These are phyloP conservation scores for Etheostoma cragini DNA, from an alignment of 2,113 vertebrate species.

Conservation along the genomic window DNA sequence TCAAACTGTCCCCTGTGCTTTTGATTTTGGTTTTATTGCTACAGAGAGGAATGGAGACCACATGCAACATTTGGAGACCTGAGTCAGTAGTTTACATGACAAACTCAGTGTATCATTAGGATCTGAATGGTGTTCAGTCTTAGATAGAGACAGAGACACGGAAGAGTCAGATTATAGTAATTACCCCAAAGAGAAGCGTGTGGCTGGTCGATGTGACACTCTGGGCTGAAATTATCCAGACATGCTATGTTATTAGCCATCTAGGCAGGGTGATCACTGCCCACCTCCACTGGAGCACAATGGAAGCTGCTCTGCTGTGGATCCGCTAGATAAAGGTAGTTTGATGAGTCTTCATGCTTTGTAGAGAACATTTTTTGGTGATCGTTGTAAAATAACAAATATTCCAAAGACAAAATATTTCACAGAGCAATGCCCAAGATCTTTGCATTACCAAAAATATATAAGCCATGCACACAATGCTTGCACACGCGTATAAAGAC, in stretches of 20 bases:
- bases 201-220: slow-evolving; percentile 33
- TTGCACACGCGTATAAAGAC: neutral
- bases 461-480: neutral
- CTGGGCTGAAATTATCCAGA: slow-evolving; percentile 51
- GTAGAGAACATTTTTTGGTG: neutral
- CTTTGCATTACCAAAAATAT: neutral
- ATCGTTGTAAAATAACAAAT: neutral
- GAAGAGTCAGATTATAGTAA: slow-evolving; percentile 65
- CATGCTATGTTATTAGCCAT: slow-evolving; percentile 30
- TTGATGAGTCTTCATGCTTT: neutral
- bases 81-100: neutral
- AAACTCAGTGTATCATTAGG: slow-evolving; percentile 1
- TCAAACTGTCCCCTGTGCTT: neutral
- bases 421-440: neutral
- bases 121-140: neutral
- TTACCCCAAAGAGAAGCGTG: slow-evolving; percentile 57
- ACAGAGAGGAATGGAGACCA: neutral
- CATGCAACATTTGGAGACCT: neutral
- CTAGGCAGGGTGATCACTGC: neutral
- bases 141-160: neutral
- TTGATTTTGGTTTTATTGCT: neutral
- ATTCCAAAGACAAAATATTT: slow-evolving; percentile 2
- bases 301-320: neutral
- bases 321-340: neutral
- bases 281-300: slow-evolving; percentile 9